Evolutionary conservation across 2,888 invertebrate species (phyloP).

Genomic region (Chrysotoxum bicinctum): DNA sequence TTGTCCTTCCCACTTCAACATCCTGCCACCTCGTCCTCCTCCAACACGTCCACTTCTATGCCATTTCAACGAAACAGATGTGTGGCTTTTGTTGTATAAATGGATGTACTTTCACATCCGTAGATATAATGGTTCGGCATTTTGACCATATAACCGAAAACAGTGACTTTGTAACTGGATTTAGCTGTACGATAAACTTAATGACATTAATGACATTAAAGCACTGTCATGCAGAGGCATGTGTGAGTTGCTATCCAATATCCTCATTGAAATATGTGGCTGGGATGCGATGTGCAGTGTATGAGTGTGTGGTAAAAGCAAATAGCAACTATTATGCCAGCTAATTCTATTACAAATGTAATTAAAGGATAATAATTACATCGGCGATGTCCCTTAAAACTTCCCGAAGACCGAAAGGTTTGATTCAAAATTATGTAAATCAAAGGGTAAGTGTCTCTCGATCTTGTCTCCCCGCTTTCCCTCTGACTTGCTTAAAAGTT

Average conservation of each 20-base stretch:
- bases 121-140: not conserved
- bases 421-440: not conserved
- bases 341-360: constrained; percentile 70
- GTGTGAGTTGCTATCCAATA: not conserved
- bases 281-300: not conserved
- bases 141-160: constrained; percentile 22
- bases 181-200: constrained; percentile 50
- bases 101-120: constrained; percentile 9
- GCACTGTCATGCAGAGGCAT: constrained; percentile 4
- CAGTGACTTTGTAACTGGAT: constrained; percentile 44
- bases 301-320: constrained; percentile 18
- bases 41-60: not conserved
- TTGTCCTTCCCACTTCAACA: not conserved
- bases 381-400: constrained; percentile 33
- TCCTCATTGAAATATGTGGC: not conserved
- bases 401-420: not conserved
- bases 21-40: not conserved
- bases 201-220: constrained; percentile 65
- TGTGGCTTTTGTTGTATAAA: constrained; percentile 40
- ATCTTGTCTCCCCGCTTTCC: not conserved
- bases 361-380: constrained; percentile 71
- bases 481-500: not conserved
- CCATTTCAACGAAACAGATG: constrained; percentile 18
- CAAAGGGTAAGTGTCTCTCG: not conserved
- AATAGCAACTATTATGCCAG: constrained; percentile 56